Evolutionary conservation across 2,113 vertebrate genomes (phyloP).

Genomic region (Stegastes partitus): DNA sequence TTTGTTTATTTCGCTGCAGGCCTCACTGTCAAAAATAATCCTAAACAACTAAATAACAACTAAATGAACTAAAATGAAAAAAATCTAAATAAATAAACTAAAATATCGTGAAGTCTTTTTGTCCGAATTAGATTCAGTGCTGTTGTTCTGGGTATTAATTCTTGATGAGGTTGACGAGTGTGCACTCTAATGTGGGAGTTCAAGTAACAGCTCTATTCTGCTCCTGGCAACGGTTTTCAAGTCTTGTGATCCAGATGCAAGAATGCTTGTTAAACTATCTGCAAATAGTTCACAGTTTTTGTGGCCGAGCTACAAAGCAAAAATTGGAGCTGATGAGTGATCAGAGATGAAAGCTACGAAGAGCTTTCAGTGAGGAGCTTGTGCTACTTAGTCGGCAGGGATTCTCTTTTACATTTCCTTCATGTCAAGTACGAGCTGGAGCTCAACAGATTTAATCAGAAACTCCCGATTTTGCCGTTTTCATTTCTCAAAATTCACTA

Average conservation of each 20-base stretch:
- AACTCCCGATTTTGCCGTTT: constrained; percentile 7
- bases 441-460: constrained; percentile 47
- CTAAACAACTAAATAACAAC: neutral
- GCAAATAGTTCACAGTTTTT: constrained; percentile 17
- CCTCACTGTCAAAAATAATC: constrained; percentile 1
- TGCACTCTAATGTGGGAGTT: neutral
- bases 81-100: too few species aligned
- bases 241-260: constrained; percentile 31
- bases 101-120: too few species aligned
- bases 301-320: neutral
- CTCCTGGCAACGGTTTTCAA: neutral
- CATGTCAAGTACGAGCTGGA: constrained; percentile 35
- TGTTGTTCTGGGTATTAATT: neutral
- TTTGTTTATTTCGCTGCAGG: neutral
- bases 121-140: neutral
- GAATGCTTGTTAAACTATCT: neutral
- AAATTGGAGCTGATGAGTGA: constrained; percentile 37
- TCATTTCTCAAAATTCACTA: neutral
- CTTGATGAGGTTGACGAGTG: neutral
- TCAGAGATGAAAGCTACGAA: constrained; percentile 59
- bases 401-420: constrained; percentile 62
- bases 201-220: neutral
- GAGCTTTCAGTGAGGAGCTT: constrained; percentile 17
- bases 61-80: neutral
- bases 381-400: constrained; percentile 49